These are phyloP conservation scores for Muraenolepis orangiensis DNA, from an alignment of 2,797 vertebrate genomes.

Conservation along the genomic window DNA sequence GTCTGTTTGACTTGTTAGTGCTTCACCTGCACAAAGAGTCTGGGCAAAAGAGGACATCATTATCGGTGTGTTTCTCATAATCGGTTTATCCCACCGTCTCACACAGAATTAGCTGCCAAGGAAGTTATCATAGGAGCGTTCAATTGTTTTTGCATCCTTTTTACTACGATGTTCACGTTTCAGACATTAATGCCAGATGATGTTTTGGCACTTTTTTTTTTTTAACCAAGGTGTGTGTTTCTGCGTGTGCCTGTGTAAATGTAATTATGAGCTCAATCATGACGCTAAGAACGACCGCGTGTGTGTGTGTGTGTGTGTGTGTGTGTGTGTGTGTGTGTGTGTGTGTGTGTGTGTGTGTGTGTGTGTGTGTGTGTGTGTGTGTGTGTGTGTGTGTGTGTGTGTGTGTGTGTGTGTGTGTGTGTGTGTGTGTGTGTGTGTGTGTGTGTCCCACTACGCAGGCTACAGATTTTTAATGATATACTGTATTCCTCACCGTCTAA, in stretches of 20 bases:
- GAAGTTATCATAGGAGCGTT: background rate
- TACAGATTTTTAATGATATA: constrained; percentile 24
- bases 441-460: constrained; percentile 32
- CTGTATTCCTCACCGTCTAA: constrained; percentile 19
- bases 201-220: background rate
- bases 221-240: constrained; percentile 14
- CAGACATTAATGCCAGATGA: background rate
- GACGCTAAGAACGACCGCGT: constrained; percentile 73
- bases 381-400: constrained; percentile 29
- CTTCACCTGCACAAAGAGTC: no score
- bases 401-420: constrained; percentile 11
- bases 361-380: constrained; percentile 40
- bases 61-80: no score
- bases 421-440: constrained; percentile 12
- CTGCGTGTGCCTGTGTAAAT: no score
- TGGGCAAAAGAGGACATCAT: no score
- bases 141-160: no score
- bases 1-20: no score
- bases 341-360: constrained; percentile 11
- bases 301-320: constrained; percentile 24
- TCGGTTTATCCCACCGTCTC: no score
- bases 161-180: background rate
- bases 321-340: constrained; percentile 10
- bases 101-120: background rate
- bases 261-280: constrained; percentile 49